Evolutionary conservation across 1,140 invertebrate genomes (phyloP).

Genomic region (Danaus plexippus): DNA sequence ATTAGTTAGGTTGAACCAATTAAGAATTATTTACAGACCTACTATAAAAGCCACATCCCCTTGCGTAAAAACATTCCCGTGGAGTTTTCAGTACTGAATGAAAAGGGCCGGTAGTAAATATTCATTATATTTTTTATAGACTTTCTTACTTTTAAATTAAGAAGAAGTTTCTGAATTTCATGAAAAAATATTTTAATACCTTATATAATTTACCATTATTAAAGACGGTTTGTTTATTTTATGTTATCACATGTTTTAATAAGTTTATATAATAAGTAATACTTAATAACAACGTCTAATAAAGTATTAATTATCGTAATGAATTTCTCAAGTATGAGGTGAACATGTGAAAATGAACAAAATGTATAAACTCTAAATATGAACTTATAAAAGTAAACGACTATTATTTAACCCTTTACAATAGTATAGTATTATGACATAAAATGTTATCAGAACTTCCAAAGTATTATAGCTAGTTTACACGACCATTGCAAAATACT

Average conservation of each 20-base stretch:
- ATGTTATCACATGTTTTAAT: no score
- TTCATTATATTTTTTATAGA: constrained; percentile 12
- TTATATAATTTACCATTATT: no score
- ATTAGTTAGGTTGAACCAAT: constrained; percentile 20
- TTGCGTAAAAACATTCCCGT: constrained; percentile 18
- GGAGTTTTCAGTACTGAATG: constrained; percentile 17
- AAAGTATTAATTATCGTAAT: no score
- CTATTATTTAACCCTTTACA: constrained; percentile 5
- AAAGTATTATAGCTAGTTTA: constrained; percentile 19
- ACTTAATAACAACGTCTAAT: no score
- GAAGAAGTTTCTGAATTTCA: no score
- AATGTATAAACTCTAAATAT: no score
- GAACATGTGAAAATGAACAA: no score
- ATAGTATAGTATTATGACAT: constrained; percentile 27
- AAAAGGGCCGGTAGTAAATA: constrained; percentile 14
- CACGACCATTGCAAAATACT: constrained; percentile 30
- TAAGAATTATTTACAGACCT: constrained; percentile 17
- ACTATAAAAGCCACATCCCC: constrained; percentile 17
- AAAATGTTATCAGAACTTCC: constrained; percentile 24
- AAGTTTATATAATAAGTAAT: no score
- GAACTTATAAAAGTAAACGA: no score
- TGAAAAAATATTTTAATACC: no score
- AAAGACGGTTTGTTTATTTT: no score
- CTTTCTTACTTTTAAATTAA: constrained; percentile 3
- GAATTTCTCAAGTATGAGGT: no score